Percentiles rank a stretch among this genome's conserved stretches.
phyloP scores from a whole-genome alignment of 2,888 invertebrate species.

The Chrysolina haemoptera region DNA sequence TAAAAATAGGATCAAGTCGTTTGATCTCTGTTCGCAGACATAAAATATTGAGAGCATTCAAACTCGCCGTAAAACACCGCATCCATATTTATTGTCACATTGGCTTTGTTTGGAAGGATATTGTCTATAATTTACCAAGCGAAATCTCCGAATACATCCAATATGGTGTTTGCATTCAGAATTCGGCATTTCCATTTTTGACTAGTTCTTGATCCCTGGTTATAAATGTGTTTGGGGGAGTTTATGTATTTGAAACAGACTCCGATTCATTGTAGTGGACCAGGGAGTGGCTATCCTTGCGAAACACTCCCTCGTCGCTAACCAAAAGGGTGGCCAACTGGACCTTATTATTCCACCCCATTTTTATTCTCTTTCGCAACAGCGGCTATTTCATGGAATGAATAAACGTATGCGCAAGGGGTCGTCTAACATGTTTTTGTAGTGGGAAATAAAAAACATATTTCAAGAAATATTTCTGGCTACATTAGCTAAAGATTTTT shows the following conservation, averaged over 20 bases:
- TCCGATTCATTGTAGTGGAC: slow-evolving; percentile 46
- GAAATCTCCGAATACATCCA: slow-evolving; percentile 63
- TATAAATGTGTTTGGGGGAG: slow-evolving; percentile 67
- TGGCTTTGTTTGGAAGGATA: slow-evolving; percentile 56
- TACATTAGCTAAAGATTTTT: not conserved
- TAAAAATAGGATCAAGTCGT: slow-evolving; percentile 14
- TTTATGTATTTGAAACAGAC: slow-evolving; percentile 51
- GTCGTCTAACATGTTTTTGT: slow-evolving; percentile 1
- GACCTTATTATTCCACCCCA: slow-evolving; percentile 52
- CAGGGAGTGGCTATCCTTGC: slow-evolving; percentile 50
- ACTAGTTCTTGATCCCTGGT: slow-evolving; percentile 67
- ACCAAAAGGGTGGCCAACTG: slow-evolving; percentile 46
- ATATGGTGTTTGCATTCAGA: slow-evolving; percentile 62
- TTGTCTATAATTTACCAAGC: slow-evolving; percentile 65
- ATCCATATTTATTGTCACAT: slow-evolving; percentile 59
- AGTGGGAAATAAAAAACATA: slow-evolving; percentile 5
- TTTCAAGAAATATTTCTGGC: not conserved
- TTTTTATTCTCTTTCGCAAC: slow-evolving; percentile 35
- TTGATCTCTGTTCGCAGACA: slow-evolving; percentile 8
- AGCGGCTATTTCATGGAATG: slow-evolving; percentile 9
- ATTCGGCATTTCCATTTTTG: slow-evolving; percentile 67
- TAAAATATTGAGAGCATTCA: slow-evolving; percentile 42
- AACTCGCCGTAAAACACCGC: slow-evolving; percentile 48
- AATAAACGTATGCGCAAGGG: slow-evolving; percentile 5
- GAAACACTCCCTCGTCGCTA: slow-evolving; percentile 44